Conservation (phyloP, 2,797 vertebrate species). For the Pipistrellus pipistrellus region DNA sequence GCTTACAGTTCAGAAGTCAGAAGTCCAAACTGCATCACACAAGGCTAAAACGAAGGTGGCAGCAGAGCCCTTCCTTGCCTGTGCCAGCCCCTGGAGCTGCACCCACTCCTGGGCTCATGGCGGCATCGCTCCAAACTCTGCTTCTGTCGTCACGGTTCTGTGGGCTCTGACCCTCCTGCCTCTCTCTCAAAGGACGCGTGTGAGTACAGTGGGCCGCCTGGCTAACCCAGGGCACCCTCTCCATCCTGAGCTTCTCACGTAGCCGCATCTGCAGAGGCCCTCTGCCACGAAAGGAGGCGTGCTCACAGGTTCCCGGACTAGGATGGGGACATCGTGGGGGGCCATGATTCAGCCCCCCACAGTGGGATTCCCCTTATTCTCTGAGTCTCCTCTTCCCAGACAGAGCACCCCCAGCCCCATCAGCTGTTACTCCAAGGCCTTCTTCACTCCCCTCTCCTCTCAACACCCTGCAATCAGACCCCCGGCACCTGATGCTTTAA, state of each 20-base stretch:
- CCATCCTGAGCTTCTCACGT: not conserved
- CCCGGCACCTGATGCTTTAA: conserved; percentile 39
- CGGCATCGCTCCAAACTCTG: not conserved
- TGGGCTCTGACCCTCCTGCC: not conserved
- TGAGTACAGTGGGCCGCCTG: too few relatives aligned
- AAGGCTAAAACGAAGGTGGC: not conserved
- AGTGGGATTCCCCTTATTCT: not conserved
- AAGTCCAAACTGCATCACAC: not conserved
- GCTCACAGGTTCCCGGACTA: not conserved
- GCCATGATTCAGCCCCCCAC: rapidly evolving
- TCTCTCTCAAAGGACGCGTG: not conserved
- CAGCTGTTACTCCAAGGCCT: not conserved
- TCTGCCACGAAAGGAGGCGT: not conserved
- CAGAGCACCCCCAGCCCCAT: not conserved
- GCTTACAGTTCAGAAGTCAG: not conserved
- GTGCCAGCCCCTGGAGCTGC: not conserved
- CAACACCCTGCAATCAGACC: not conserved
- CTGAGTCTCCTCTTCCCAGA: not conserved
- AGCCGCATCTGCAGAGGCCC: not conserved
- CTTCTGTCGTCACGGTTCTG: not conserved
- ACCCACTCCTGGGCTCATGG: not conserved
- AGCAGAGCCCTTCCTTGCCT: not conserved
- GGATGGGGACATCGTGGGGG: rapidly evolving
- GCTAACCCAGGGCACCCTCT: not conserved
- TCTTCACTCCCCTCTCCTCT: not conserved